Conservation (phyloP, 64 coral and sea anemone species). For the Actinia tenebrosa region DNA sequence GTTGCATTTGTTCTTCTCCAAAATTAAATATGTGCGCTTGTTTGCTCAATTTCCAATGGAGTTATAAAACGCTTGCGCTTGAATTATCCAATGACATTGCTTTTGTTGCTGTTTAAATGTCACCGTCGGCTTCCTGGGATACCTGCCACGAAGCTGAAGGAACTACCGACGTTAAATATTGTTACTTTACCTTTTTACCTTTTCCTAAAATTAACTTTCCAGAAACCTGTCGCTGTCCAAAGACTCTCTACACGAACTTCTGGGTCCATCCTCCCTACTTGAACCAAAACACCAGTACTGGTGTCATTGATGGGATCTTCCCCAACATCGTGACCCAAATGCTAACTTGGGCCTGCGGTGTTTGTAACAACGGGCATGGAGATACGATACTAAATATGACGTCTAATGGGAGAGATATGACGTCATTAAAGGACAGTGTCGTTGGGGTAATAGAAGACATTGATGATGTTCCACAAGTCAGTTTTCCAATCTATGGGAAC, state of each 20-base stretch:
- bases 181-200: no score
- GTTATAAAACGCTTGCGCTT: no score
- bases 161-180: no score
- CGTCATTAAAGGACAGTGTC: slow-evolving; percentile 19
- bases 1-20: no score
- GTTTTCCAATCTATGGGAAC: slow-evolving; percentile 67
- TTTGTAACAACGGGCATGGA: slow-evolving; percentile 38
- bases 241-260: slow-evolving; percentile 27
- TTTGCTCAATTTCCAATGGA: no score
- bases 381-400: slow-evolving; percentile 15
- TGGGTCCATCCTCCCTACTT: slow-evolving; percentile 30
- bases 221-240: slow-evolving; percentile 40
- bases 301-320: slow-evolving; percentile 37
- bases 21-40: no score
- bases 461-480: slow-evolving; percentile 41
- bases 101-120: no score
- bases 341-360: slow-evolving; percentile 25
- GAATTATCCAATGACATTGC: no score
- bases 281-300: neutral
- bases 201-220: neutral
- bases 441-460: slow-evolving; percentile 40
- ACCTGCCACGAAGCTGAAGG: no score
- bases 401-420: slow-evolving; percentile 28
- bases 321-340: slow-evolving; percentile 23
- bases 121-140: no score